phyloP scores from a whole-genome alignment of 1,140 invertebrate genomes.

The Copidosoma floridanum region DNA sequence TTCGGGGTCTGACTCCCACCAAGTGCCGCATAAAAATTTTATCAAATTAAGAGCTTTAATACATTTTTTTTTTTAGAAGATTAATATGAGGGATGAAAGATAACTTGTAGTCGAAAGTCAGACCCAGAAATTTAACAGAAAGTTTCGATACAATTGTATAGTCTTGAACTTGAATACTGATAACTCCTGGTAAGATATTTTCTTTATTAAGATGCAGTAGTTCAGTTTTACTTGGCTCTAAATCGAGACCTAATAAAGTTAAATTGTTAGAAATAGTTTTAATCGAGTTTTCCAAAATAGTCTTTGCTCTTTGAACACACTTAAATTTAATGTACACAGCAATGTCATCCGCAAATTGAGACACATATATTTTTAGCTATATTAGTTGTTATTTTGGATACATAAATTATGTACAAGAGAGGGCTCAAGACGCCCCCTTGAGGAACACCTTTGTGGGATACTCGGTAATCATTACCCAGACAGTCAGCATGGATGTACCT shows the following conservation, averaged over 20 bases:
- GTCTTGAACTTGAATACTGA: background rate
- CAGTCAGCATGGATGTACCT: background rate
- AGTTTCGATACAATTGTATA: slow-evolving; percentile 1
- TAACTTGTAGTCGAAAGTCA: slow-evolving; percentile 19
- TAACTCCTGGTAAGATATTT: too few species aligned
- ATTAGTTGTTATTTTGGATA: too few species aligned
- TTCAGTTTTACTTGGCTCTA: background rate
- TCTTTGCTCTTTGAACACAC: background rate
- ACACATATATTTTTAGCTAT: too few species aligned
- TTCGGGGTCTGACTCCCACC: background rate
- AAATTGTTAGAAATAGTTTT: background rate
- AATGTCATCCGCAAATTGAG: slow-evolving; percentile 1
- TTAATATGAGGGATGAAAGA: slow-evolving; percentile 21
- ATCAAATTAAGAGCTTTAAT: background rate
- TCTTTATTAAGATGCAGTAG: background rate
- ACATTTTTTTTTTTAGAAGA: background rate
- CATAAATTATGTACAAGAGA: slow-evolving; percentile 9
- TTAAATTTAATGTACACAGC: background rate
- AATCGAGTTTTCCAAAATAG: background rate
- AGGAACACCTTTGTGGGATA: background rate
- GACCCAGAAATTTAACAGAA: slow-evolving; percentile 19
- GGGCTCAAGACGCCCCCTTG: slow-evolving; percentile 5
- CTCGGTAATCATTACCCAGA: background rate
- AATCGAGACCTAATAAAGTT: background rate
- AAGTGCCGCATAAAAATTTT: slow-evolving; percentile 4